phyloP scores from a whole-genome alignment of 2,888 invertebrate genomes.

The Aelia acuminata region DNA sequence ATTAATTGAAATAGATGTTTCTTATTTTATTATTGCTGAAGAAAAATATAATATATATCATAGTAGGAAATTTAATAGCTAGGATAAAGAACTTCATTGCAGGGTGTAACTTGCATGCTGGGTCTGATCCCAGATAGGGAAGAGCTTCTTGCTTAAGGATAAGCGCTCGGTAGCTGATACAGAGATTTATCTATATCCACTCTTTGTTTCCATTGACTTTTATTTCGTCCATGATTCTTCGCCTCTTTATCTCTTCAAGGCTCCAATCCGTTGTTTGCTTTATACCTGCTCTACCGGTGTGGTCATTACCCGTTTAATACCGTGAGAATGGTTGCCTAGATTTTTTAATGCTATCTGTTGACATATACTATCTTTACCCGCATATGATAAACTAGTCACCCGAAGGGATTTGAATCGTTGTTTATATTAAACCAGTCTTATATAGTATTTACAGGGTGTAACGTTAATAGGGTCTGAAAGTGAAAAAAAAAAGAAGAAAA shows the following conservation, averaged over 20 bases:
- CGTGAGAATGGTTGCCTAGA: not conserved
- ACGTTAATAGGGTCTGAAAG: too few relatives aligned
- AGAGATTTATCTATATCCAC: slow-evolving; percentile 19
- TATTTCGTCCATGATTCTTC: slow-evolving; percentile 8
- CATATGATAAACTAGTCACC: not conserved
- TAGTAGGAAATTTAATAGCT: too few relatives aligned
- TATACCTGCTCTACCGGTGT: not conserved
- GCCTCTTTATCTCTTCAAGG: not conserved
- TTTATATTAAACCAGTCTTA: not conserved
- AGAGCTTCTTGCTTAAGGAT: not conserved
- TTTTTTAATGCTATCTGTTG: not conserved
- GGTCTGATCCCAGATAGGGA: not conserved
- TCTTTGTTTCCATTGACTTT: slow-evolving; percentile 35
- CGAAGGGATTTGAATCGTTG: not conserved
- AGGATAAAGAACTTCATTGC: too few relatives aligned
- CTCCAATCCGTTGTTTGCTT: slow-evolving; percentile 15
- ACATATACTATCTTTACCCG: not conserved
- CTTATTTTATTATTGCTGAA: too few relatives aligned
- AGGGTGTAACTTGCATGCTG: too few relatives aligned
- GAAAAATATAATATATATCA: too few relatives aligned
- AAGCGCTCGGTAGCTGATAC: not conserved
- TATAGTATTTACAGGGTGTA: not conserved
- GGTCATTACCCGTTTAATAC: slow-evolving; percentile 6
- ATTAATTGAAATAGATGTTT: too few relatives aligned
- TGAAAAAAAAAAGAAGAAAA: too few relatives aligned